Conservation (phyloP, 1,140 invertebrate species). For the Phenacoccus solenopsis region DNA sequence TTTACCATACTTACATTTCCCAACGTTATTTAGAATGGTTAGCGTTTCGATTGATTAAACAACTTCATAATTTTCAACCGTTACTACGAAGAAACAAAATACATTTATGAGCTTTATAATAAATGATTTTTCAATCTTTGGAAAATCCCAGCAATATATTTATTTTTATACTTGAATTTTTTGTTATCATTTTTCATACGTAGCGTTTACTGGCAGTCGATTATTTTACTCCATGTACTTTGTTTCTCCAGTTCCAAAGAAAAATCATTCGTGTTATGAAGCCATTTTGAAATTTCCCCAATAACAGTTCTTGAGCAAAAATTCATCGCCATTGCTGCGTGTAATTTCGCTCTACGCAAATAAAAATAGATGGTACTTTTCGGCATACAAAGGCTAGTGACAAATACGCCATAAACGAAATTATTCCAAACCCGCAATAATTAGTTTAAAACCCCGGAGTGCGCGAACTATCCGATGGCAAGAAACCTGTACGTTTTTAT, state of each 20-base stretch:
- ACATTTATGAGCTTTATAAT: not conserved
- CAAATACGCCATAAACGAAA: not conserved
- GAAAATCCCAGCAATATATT: not conserved
- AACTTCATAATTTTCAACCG: no score
- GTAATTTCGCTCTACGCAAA: no score
- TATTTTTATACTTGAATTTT: not conserved
- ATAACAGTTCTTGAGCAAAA: no score
- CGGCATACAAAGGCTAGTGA: not conserved
- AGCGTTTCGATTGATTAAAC: not conserved
- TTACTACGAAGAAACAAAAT: not conserved
- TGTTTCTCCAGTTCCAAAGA: no score
- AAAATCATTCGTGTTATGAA: no score
- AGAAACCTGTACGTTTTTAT: not conserved
- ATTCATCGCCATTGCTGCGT: no score
- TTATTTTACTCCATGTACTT: no score
- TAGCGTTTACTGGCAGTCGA: no score
- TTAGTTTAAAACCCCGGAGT: no score
- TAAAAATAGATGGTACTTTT: no score
- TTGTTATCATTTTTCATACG: not conserved
- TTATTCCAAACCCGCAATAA: no score
- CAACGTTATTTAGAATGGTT: not conserved
- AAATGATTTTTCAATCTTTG: not conserved
- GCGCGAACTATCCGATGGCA: not conserved
- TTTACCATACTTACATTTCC: not conserved
- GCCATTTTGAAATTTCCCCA: no score